Conservation (phyloP, 1,140 invertebrate species). For the Zophobas morio region DNA sequence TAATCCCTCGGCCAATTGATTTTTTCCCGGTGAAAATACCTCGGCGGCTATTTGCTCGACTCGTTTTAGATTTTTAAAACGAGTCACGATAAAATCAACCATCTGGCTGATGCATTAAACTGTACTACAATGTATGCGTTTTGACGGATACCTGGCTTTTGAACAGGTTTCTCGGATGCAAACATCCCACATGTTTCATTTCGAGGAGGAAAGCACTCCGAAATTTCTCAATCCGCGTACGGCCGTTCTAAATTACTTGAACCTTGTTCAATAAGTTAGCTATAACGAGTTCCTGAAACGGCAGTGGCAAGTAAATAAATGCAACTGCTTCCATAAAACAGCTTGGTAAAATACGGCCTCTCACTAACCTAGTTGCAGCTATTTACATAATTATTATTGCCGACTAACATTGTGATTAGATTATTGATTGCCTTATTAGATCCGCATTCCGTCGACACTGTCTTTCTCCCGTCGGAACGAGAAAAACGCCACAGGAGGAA, state of each 20-base stretch:
- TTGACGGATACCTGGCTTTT: constrained; percentile 36
- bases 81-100: constrained; percentile 38
- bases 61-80: constrained; percentile 40
- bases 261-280: constrained; percentile 45
- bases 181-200: constrained; percentile 4
- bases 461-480: constrained; percentile 8
- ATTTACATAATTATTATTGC: constrained; percentile 58
- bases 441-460: constrained; percentile 46
- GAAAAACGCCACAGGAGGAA: neutral
- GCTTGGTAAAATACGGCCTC: constrained; percentile 54
- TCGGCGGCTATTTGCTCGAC: constrained; percentile 1
- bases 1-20: constrained; percentile 8
- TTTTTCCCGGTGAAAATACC: constrained; percentile 4
- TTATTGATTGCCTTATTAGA: constrained; percentile 49
- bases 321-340: constrained; percentile 53
- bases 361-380: constrained; percentile 57
- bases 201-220: constrained; percentile 15
- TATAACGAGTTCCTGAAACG: constrained; percentile 54
- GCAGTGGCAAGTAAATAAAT: constrained; percentile 51
- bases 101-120: constrained; percentile 45
- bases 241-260: constrained; percentile 52
- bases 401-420: constrained; percentile 47
- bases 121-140: constrained; percentile 34
- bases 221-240: constrained; percentile 30
- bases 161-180: constrained; percentile 27